Percentiles rank a stretch among this genome's conserved stretches.
These are phyloP conservation scores for Eumerus sabulonum DNA, from an alignment of 2,888 invertebrate species.

Conservation along the genomic window DNA sequence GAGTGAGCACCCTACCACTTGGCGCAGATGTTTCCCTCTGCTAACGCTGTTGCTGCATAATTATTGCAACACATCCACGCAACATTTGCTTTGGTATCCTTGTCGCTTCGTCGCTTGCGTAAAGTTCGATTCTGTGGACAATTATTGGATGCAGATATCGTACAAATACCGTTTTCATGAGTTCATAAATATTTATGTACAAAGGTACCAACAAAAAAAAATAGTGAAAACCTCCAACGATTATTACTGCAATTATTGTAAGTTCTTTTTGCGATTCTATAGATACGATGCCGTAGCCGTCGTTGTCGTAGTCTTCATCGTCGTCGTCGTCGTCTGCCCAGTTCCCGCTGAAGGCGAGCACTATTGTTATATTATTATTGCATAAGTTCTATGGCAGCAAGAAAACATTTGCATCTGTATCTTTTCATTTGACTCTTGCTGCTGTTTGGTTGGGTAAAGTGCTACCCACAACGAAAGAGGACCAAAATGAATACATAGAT, in stretches of 20 bases:
- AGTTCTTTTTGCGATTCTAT: constrained; percentile 65
- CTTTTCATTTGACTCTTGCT: constrained; percentile 28
- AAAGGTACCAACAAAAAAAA: constrained; percentile 11
- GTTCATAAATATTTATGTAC: constrained; percentile 66
- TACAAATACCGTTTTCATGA: constrained; percentile 54
- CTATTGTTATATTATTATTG: constrained; percentile 66
- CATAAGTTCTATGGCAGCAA: constrained; percentile 65
- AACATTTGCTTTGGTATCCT: constrained; percentile 43
- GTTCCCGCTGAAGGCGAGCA: constrained; percentile 17
- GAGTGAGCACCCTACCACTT: constrained; percentile 27
- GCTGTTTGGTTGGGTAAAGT: constrained; percentile 51
- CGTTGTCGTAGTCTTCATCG: constrained; percentile 3
- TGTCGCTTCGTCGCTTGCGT: constrained; percentile 21
- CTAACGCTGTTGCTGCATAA: constrained; percentile 43
- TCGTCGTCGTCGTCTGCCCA: constrained; percentile 6
- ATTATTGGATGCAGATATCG: constrained; percentile 37
- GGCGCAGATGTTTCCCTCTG: constrained; percentile 49
- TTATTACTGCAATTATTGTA: constrained; percentile 68
- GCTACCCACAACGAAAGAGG: constrained; percentile 58
- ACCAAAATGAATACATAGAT: constrained; percentile 23
- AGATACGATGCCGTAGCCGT: constrained; percentile 32
- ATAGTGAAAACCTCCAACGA: constrained; percentile 37
- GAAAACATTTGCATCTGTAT: constrained; percentile 65
- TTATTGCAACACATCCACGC: constrained; percentile 67
- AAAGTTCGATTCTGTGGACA: constrained; percentile 47